Evolutionary conservation across 2,113 vertebrate species (phyloP).

Genomic region (Sciurus niger): DNA sequence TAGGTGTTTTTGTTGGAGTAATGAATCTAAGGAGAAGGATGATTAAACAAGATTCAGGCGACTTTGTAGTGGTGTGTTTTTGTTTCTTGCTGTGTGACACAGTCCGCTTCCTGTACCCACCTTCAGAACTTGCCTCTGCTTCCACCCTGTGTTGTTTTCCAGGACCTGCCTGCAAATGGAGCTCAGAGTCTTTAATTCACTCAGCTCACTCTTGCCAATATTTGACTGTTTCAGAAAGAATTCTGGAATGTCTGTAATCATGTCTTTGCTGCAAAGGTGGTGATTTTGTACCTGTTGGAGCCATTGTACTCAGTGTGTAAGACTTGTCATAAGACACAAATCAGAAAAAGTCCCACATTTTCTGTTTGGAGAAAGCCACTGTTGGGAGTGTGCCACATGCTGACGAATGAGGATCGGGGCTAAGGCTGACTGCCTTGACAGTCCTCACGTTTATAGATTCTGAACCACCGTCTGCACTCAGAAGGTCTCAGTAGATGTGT

Average conservation of each 20-base stretch:
- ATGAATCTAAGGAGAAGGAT: not conserved
- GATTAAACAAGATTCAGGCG: not conserved
- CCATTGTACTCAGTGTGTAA: not conserved
- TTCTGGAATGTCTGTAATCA: not conserved
- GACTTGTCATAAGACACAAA: not conserved
- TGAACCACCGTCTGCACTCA: not conserved
- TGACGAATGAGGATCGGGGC: not conserved
- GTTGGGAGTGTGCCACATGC: not conserved
- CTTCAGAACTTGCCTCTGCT: not conserved
- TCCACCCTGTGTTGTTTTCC: not conserved
- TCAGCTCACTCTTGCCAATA: not conserved
- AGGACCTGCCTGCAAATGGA: not conserved
- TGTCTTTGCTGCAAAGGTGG: conserved; percentile 6
- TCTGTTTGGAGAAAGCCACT: not conserved
- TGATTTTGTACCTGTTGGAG: conserved; percentile 12
- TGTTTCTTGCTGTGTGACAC: not conserved
- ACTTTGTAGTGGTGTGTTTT: not conserved
- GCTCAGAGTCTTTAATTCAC: conserved; percentile 2
- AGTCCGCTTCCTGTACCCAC: not conserved
- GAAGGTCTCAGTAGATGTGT: not conserved
- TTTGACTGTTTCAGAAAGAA: not conserved
- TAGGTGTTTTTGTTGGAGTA: not conserved
- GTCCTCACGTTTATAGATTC: not conserved
- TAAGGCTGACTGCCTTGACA: not conserved
- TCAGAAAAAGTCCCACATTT: not conserved